Conservation (phyloP, 1,140 invertebrate species). For the Sitobion miscanthi region DNA sequence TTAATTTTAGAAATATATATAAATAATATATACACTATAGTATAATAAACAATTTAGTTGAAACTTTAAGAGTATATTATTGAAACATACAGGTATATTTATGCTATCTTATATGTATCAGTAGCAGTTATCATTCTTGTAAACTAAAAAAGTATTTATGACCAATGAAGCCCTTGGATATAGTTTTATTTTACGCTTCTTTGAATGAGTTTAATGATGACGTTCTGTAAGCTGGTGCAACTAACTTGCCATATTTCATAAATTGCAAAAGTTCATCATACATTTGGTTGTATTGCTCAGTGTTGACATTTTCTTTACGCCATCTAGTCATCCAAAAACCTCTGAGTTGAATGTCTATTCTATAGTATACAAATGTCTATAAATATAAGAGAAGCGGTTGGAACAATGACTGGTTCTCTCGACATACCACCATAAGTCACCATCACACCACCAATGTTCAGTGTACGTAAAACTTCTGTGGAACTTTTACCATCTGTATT, state of each 20-base stretch:
- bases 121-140: neutral
- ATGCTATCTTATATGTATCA: neutral
- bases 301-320: constrained; percentile 70
- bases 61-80: no score
- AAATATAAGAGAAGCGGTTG: constrained; percentile 89
- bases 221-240: constrained; percentile 75
- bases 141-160: constrained; percentile 77
- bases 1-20: neutral
- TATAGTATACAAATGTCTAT: constrained; percentile 79
- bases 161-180: constrained; percentile 74
- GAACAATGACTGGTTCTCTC: constrained; percentile 82
- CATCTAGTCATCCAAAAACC: constrained; percentile 99
- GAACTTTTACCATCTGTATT: constrained; percentile 93
- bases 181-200: constrained; percentile 75
- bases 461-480: constrained; percentile 79
- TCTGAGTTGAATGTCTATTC: constrained; percentile 84
- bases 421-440: constrained; percentile 99
- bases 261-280: constrained; percentile 75
- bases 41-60: neutral
- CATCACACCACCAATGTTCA: constrained; percentile 77
- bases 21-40: neutral
- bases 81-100: neutral
- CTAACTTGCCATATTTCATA: constrained; percentile 74
- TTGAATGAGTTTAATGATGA: constrained; percentile 77
- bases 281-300: constrained; percentile 74